Conservation (phyloP, 2,888 invertebrate species). For the Plemyria rubiginata region DNA sequence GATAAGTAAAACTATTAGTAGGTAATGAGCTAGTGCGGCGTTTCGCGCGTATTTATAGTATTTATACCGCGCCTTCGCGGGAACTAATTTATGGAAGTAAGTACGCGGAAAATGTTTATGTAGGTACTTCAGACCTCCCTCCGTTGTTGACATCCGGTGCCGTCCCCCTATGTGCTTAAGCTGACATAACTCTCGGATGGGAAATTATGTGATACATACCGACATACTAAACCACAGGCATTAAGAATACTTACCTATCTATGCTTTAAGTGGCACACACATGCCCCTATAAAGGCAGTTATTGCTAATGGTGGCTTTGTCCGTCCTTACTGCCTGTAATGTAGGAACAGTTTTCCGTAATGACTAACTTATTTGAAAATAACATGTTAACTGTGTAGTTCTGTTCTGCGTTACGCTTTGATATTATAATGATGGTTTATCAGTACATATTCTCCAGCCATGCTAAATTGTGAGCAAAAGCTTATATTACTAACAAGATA, state of each 20-base stretch:
- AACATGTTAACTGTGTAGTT: conserved; percentile 23
- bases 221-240: conserved; percentile 32
- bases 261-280: conserved; percentile 10
- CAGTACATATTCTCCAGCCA: neutral
- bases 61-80: conserved; percentile 81
- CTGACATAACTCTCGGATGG: conserved; percentile 46
- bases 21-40: conserved; percentile 76
- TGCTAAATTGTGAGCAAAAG: neutral
- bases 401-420: conserved; percentile 2
- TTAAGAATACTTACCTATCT: conserved; percentile 14
- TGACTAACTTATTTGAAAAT: conserved; percentile 41
- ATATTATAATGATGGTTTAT: conserved; percentile 6
- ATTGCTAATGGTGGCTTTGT: conserved; percentile 39
- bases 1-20: conserved; percentile 80
- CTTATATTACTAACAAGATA: neutral
- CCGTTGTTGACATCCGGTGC: conserved; percentile 76
- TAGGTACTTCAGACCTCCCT: conserved; percentile 66
- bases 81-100: conserved; percentile 84
- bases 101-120: conserved; percentile 84
- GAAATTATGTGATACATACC: conserved; percentile 46
- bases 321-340: conserved; percentile 35
- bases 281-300: conserved; percentile 30
- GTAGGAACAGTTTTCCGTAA: conserved; percentile 38
- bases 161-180: conserved; percentile 56
- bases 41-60: conserved; percentile 82